These are phyloP conservation scores for Eupsilia transversa DNA, from an alignment of 2,888 invertebrate genomes.

Conservation along the genomic window DNA sequence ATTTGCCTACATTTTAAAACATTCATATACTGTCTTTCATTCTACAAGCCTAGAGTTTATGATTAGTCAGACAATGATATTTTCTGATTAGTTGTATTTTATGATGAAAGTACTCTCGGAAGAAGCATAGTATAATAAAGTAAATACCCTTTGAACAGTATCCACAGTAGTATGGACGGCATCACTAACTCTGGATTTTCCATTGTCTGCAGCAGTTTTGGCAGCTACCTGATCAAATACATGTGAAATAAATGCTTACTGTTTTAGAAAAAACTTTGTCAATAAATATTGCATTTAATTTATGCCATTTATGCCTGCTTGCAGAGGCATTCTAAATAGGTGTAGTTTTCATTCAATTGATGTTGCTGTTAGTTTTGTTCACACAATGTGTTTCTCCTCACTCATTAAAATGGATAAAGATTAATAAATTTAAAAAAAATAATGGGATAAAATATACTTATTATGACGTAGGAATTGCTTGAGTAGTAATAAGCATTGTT, in stretches of 20 bases:
- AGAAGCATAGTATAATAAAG: neutral
- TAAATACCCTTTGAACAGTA: constrained; percentile 74
- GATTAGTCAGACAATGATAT: neutral
- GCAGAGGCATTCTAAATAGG: neutral
- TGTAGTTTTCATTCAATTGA: neutral
- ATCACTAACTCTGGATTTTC: constrained; percentile 81
- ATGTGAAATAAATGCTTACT: constrained; percentile 46
- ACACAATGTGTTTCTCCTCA: neutral
- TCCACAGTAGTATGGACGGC: constrained; percentile 79
- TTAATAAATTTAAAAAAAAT: neutral
- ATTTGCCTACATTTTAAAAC: neutral
- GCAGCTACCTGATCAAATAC: constrained; percentile 80
- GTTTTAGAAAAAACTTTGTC: neutral
- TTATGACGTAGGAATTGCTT: neutral
- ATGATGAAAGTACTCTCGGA: neutral
- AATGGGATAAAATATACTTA: neutral
- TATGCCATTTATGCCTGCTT: neutral
- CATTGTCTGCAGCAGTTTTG: constrained; percentile 80
- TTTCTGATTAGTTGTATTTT: neutral
- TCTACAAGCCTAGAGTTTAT: neutral
- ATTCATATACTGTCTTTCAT: neutral
- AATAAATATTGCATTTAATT: neutral
- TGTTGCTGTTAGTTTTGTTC: neutral
- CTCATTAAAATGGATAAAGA: neutral
- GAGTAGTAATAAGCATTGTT: neutral